Percentiles rank a stretch among this genome's conserved stretches.
phyloP scores from a whole-genome alignment of 1,140 invertebrate genomes.

The Zophobas atratus region DNA sequence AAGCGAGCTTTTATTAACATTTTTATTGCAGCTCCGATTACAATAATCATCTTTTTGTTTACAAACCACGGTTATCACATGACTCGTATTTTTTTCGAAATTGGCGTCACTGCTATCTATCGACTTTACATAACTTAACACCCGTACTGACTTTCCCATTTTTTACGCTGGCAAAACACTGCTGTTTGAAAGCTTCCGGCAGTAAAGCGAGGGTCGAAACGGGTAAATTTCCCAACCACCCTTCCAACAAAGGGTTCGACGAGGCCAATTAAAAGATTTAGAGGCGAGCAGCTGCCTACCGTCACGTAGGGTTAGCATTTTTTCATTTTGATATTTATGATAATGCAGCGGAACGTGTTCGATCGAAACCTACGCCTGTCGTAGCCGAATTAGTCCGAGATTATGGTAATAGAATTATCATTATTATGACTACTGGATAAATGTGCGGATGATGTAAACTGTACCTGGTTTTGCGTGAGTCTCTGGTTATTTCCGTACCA shows the following conservation, averaged over 20 bases:
- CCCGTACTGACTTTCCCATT: neutral
- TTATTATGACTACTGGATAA: conserved; percentile 12
- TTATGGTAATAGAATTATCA: conserved; percentile 27
- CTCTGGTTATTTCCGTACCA: conserved; percentile 18
- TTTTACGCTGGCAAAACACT: no score
- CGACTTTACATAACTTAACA: conserved; percentile 4
- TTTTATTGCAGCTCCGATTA: neutral
- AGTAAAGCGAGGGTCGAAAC: neutral
- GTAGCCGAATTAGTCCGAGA: conserved; percentile 1
- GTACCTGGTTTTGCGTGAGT: conserved; percentile 40
- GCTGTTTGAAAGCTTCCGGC: neutral
- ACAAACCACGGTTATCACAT: neutral
- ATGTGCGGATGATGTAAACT: conserved; percentile 26
- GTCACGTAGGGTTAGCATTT: conserved; percentile 7
- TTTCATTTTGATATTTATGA: conserved; percentile 4
- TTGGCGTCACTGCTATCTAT: neutral
- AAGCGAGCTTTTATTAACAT: neutral
- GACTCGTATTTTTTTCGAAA: conserved; percentile 8
- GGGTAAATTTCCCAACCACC: neutral
- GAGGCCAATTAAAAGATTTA: neutral
- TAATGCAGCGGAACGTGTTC: neutral
- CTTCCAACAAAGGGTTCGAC: neutral
- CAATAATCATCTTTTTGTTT: no score
- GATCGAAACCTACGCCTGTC: neutral
- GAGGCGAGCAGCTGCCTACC: neutral